Evolutionary conservation across 2,888 invertebrate genomes (phyloP).

Genomic region (Heliconius aoede): DNA sequence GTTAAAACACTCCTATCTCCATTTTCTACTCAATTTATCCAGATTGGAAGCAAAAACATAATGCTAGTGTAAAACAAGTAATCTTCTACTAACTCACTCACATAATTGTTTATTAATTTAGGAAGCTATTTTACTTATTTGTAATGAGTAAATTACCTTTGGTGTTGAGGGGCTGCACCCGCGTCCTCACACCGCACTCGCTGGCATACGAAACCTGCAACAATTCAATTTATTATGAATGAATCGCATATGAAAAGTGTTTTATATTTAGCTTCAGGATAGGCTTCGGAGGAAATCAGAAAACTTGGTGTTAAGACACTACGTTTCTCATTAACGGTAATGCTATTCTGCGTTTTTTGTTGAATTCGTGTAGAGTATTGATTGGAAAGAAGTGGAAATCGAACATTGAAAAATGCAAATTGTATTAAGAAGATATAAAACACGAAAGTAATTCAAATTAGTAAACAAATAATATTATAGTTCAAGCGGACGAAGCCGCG

Average conservation of each 20-base stretch:
- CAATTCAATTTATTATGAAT: conserved; percentile 45
- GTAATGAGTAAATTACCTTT: conserved; percentile 41
- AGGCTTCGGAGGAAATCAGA: no score
- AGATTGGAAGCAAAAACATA: no score
- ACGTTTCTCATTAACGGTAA: not conserved
- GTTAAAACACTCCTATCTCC: no score
- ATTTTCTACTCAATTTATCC: no score
- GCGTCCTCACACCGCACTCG: conserved; percentile 24
- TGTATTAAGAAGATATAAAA: no score
- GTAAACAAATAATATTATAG: no score
- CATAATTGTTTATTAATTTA: not conserved
- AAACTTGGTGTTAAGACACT: not conserved
- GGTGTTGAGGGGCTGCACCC: conserved; percentile 38
- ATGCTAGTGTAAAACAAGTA: no score
- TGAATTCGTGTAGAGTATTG: not conserved
- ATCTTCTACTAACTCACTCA: not conserved
- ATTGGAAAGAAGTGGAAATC: no score
- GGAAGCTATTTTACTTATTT: not conserved
- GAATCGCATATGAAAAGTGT: not conserved
- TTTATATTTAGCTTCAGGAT: not conserved
- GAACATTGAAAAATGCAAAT: no score
- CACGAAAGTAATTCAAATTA: not conserved
- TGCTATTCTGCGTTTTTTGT: not conserved
- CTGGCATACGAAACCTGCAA: conserved; percentile 76
- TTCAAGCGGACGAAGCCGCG: no score